Conservation (phyloP, 2,888 invertebrate genomes). For the Conops quadrifasciatus region DNA sequence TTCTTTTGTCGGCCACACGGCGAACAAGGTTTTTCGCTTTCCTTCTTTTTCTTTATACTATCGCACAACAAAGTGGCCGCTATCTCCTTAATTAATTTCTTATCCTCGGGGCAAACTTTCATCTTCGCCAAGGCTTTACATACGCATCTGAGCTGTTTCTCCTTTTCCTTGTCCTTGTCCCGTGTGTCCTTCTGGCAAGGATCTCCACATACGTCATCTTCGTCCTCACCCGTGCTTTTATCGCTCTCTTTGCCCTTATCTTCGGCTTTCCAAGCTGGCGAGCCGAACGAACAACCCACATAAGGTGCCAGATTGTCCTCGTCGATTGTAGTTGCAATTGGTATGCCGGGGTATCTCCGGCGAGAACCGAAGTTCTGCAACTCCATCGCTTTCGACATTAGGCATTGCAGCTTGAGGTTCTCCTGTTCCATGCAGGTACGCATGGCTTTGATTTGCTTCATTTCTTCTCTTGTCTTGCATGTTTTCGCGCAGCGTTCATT, state of each 20-base stretch:
- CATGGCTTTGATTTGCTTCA: constrained; percentile 55
- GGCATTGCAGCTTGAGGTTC: constrained; percentile 56
- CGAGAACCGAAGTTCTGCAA: constrained; percentile 59
- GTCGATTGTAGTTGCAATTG: constrained; percentile 58
- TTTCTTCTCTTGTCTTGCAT: constrained; percentile 54
- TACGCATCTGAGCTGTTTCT: constrained; percentile 39
- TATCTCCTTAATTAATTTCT: constrained; percentile 54
- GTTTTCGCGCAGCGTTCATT: constrained; percentile 52
- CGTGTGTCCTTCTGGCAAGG: constrained; percentile 22
- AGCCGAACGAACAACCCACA: constrained; percentile 21
- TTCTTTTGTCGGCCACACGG: constrained; percentile 26
- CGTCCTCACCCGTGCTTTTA: constrained; percentile 29
- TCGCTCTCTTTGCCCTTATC: constrained; percentile 38
- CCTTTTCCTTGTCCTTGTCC: constrained; percentile 41
- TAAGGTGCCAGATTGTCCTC: constrained; percentile 56
- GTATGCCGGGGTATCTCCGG: constrained; percentile 54
- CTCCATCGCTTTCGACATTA: constrained; percentile 54
- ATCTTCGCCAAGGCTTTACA: constrained; percentile 55
- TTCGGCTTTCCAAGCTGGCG: constrained; percentile 33
- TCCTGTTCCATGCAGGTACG: constrained; percentile 60
- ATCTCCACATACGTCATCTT: constrained; percentile 34
- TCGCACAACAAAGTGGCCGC: constrained; percentile 49
- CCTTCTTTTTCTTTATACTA: constrained; percentile 41
- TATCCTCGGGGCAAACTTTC: constrained; percentile 56
- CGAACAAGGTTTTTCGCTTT: background rate